Base-by-base conservation (phyloP, 2,797 vertebrate genomes). In the Brachymystax lenok region DNA sequence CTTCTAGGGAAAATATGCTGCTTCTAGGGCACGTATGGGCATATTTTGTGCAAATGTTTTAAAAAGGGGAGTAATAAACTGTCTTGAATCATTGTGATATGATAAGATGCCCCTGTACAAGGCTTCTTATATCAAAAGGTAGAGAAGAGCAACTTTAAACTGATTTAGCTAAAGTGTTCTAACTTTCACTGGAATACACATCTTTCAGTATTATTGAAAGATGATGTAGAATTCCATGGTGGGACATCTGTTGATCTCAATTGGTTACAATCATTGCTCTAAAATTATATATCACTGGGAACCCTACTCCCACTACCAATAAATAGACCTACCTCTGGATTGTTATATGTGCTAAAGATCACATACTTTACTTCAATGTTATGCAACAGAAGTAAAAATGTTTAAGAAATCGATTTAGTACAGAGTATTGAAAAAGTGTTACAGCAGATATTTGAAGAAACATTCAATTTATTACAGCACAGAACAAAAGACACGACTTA, bases 401-500 rank as follows among this genome's bases (percentile, higher is more conserved):
- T 35, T 35, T 67, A 28, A 67, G 10, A 30, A 33, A 67, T 67
- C 24, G 8, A 24, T 50, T 71, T 67, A 67, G 46, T 27, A 14
- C 13, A 14, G 21, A 13, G 33, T 75, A 51, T 54, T 61, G 46
- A 73, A 17, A 76, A 3, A 50, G 16, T 8, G 74, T n/a, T 79
- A 78, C n/a, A 74, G 19, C 80, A 85, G 78, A 84, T 78, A 86
- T 80, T 71, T 67, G 28, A 77, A 75, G 54, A 76, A 84, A 77
- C 12, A 78, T 10, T 70, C 16, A 78, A 68, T 27, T 84, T 33
- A 35, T 52, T 13, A 75, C 35, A 75, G 83, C 78, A 83, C 4
- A 78, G 66, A 14, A 80, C 12, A 77, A 54, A 19, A 64, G 10
- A 35, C 13, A 59, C 30, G 84, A 93, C 94, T 94, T 93, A 95